These are phyloP conservation scores for Telenomus remus DNA, from an alignment of 1,140 invertebrate species.

Conservation along the genomic window DNA sequence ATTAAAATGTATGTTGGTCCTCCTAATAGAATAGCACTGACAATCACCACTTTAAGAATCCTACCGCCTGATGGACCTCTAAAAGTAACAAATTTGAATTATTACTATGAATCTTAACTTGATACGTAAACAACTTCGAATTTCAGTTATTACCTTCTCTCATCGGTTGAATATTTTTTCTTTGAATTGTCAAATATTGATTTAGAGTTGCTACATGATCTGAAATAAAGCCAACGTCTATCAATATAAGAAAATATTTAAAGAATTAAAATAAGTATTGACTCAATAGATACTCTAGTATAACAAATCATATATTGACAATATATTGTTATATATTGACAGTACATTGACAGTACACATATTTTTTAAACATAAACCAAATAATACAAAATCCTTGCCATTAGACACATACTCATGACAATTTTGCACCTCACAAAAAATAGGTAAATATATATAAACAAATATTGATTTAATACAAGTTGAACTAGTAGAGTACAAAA, in stretches of 20 bases:
- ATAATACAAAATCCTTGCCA: too few species aligned
- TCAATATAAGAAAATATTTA: neutral
- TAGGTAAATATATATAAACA: too few species aligned
- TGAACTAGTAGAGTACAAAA: neutral
- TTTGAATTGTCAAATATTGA: constrained; percentile 60
- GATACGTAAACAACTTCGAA: constrained; percentile 15
- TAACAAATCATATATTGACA: too few species aligned
- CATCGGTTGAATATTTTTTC: constrained; percentile 64
- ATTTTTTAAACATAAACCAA: too few species aligned
- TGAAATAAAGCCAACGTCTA: constrained; percentile 40
- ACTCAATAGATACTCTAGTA: neutral
- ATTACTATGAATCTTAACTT: too few species aligned
- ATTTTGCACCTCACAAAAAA: too few species aligned
- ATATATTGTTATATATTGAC: too few species aligned
- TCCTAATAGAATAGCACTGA: constrained; percentile 76
- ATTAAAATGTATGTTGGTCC: constrained; percentile 72
- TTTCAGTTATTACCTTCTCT: constrained; percentile 56
- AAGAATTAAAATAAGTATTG: neutral
- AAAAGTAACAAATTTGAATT: constrained; percentile 16
- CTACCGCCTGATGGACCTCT: constrained; percentile 61
- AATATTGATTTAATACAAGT: too few species aligned
- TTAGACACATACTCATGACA: too few species aligned
- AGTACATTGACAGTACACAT: too few species aligned
- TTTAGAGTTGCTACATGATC: constrained; percentile 63
- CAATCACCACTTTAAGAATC: constrained; percentile 70